Percentiles rank a stretch among this genome's conserved stretches.
Conservation (phyloP, 2,888 invertebrate species). For the Cynaeus angustus region DNA sequence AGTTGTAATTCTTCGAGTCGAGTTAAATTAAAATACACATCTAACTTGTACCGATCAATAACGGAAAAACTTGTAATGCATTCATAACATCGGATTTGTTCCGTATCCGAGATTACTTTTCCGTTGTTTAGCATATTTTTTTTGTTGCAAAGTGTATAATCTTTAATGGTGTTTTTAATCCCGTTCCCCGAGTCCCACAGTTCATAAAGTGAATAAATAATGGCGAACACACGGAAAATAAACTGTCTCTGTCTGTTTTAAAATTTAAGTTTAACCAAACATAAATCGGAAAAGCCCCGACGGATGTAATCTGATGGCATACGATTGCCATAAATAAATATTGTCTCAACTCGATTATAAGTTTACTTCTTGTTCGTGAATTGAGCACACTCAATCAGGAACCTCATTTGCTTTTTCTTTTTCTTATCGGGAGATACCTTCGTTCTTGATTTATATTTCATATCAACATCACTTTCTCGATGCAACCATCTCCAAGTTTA, state of each 20-base stretch:
- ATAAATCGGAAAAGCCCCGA: slow-evolving; percentile 37
- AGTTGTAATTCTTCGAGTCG: not conserved
- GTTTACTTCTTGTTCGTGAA: slow-evolving; percentile 52
- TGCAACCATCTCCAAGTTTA: slow-evolving; percentile 37
- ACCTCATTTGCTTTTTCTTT: slow-evolving; percentile 48
- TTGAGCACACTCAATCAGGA: slow-evolving; percentile 49
- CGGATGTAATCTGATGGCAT: slow-evolving; percentile 44
- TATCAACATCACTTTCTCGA: slow-evolving; percentile 34
- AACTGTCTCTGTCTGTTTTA: slow-evolving; percentile 36
- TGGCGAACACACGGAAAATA: slow-evolving; percentile 29
- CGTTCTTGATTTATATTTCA: slow-evolving; percentile 40
- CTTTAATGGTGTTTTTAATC: slow-evolving; percentile 22
- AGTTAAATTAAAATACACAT: not conserved
- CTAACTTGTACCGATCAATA: not conserved
- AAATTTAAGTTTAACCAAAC: slow-evolving; percentile 45
- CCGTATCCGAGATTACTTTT: not conserved
- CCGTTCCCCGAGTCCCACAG: slow-evolving; percentile 24
- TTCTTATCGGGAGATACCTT: slow-evolving; percentile 8
- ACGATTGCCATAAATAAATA: slow-evolving; percentile 55
- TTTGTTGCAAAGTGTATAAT: slow-evolving; percentile 10
- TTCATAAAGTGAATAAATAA: slow-evolving; percentile 44
- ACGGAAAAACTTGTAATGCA: not conserved
- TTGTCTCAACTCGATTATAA: slow-evolving; percentile 57
- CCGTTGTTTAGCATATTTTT: not conserved
- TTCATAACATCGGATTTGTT: not conserved